phyloP scores from a whole-genome alignment of 2,797 vertebrate genomes.

The Lepidocolaptes lacrymiger region DNA sequence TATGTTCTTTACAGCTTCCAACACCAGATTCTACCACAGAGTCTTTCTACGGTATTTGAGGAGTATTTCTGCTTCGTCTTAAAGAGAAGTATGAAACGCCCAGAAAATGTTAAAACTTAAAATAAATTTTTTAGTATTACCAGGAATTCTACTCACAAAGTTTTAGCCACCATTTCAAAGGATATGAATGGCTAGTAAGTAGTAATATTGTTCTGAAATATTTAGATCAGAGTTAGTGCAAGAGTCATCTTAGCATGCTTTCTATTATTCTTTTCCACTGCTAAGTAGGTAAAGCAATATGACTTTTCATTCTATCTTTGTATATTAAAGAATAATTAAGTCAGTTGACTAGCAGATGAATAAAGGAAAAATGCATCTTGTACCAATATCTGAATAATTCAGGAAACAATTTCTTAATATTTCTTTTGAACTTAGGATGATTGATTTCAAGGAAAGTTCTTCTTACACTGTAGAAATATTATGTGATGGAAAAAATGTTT shows the following conservation, averaged over 20 bases:
- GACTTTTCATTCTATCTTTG: background rate
- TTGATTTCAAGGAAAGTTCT: background rate
- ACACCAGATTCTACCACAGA: background rate
- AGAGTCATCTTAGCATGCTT: background rate
- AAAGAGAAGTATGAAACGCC: background rate
- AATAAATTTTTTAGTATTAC: background rate
- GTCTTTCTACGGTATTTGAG: background rate
- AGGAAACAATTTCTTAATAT: background rate
- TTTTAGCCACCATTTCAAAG: background rate
- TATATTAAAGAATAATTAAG: background rate
- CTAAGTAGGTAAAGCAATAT: background rate
- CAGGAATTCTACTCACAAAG: background rate
- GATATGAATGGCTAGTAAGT: background rate
- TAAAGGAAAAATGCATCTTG: background rate
- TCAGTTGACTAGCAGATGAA: background rate
- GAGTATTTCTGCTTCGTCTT: background rate
- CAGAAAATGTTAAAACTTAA: background rate
- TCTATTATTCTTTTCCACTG: background rate
- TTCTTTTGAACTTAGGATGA: background rate
- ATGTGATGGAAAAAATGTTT: background rate
- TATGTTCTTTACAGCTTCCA: conserved; percentile 47
- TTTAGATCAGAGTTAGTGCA: background rate
- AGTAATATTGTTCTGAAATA: background rate
- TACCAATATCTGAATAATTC: background rate
- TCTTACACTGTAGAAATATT: background rate